Base-by-base conservation (phyloP, 2,113 vertebrate species). In the Elephantulus edwardii region DNA sequence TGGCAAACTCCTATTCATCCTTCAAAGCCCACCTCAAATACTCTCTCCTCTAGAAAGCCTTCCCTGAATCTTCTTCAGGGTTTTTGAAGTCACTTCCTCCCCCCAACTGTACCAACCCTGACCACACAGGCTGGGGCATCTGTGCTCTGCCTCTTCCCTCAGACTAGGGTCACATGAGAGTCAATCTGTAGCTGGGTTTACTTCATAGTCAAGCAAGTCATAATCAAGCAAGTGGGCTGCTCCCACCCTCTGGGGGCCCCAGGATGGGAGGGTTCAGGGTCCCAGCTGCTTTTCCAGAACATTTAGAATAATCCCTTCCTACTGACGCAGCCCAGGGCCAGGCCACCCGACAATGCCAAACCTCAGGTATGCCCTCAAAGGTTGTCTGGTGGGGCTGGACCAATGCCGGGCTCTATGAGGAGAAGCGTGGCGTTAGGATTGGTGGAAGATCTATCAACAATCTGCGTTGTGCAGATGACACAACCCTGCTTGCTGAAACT, bases 361-460 rank as follows among this genome's bases (percentile, higher is more conserved):
- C 96, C 95, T 96, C 96, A 96, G 94, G 92, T 96, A 95, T 96
- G 96, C 95, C 79, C 85, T 90, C 16, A 6, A 72, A 80, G 89
- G 40, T 88, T 54, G 88, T 46, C 82, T 48, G 84, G 78, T 30
- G 3, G 58, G 82, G 77, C 48, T 60, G 40, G 28, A 28, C 10
- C 8, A 54, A 58, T 28, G 54, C 30, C 58, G 28, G 26, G n/a
- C n/a, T n/a, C n/a, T n/a, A n/a, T n/a, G n/a, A n/a, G n/a, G n/a
- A n/a, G n/a, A n/a, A n/a, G n/a, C n/a, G n/a, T n/a, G n/a, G n/a
- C n/a, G n/a, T n/a, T n/a, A n/a, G n/a, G n/a, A n/a, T n/a, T n/a
- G n/a, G n/a, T n/a, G n/a, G n/a, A n/a, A n/a, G n/a, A n/a, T n/a
- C n/a, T n/a, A n/a, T n/a, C n/a, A n/a, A n/a, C n/a, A n/a, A n/a